phyloP scores from a whole-genome alignment of 2,113 vertebrate species.

The Tachysurus vachellii region DNA sequence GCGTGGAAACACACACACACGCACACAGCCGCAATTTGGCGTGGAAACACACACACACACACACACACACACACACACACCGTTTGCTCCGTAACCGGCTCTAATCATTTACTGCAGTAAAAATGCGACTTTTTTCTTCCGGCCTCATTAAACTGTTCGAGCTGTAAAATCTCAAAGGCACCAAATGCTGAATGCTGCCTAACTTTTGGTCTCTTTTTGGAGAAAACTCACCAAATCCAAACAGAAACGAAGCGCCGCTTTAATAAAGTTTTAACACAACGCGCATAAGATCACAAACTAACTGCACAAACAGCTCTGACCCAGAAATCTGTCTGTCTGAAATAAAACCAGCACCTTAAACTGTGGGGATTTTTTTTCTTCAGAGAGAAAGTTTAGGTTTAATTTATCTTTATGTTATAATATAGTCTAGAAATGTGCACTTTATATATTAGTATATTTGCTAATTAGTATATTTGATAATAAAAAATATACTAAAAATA shows the following conservation, averaged over 20 bases:
- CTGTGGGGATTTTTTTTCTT: neutral
- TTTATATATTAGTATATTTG: neutral
- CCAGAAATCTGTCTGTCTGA: neutral
- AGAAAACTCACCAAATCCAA: neutral
- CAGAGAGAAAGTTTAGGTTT: neutral
- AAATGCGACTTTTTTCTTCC: constrained; percentile 18
- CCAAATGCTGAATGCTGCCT: neutral
- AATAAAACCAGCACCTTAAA: neutral
- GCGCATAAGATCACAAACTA: neutral
- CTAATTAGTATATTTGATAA: no score
- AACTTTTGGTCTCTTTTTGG: neutral
- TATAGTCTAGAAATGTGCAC: neutral
- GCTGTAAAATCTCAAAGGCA: constrained; percentile 29
- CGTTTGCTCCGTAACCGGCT: constrained; percentile 60
- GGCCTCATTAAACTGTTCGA: constrained; percentile 12
- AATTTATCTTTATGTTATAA: neutral
- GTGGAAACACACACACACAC: constrained; percentile 51
- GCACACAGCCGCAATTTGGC: constrained; percentile 39
- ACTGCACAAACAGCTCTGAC: neutral
- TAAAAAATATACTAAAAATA: no score
- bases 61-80: constrained; percentile 14
- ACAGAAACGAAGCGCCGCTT: neutral
- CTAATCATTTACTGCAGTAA: constrained; percentile 16
- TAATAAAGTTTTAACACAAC: neutral
- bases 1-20: constrained; percentile 53